These are phyloP conservation scores for Hypena proboscidalis DNA, from an alignment of 2,888 invertebrate genomes.

Conservation along the genomic window DNA sequence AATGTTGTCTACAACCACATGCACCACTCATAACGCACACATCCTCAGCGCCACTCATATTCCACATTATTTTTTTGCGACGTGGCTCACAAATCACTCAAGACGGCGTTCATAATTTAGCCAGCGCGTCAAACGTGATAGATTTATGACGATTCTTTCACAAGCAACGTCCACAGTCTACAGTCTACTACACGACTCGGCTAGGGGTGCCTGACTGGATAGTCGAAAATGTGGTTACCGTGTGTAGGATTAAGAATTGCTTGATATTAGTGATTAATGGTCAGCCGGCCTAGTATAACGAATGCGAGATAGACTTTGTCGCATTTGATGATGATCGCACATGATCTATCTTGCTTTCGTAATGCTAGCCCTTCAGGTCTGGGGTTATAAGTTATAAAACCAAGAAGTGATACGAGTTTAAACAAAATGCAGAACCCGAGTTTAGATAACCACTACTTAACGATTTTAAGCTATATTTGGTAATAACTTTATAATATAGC, in stretches of 20 bases:
- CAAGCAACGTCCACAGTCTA: slow-evolving; percentile 54
- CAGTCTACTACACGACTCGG: slow-evolving; percentile 47
- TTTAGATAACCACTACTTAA: too few species aligned
- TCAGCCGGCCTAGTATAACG: too few species aligned
- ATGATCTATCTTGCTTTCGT: too few species aligned
- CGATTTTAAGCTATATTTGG: too few species aligned
- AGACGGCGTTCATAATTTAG: slow-evolving; percentile 69
- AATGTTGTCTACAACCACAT: not conserved
- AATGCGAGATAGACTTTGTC: too few species aligned
- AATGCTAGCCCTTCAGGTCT: too few species aligned
- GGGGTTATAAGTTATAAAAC: too few species aligned
- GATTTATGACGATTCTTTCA: slow-evolving; percentile 78
- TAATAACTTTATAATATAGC: too few species aligned
- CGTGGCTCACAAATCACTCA: slow-evolving; percentile 72
- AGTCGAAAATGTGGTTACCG: slow-evolving; percentile 3
- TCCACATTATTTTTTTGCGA: slow-evolving; percentile 44
- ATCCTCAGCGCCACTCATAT: slow-evolving; percentile 21
- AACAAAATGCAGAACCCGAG: too few species aligned
- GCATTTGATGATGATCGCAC: too few species aligned
- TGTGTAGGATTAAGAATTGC: slow-evolving; percentile 14
- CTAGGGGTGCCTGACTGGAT: slow-evolving; percentile 7
- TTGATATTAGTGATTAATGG: too few species aligned
- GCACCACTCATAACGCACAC: slow-evolving; percentile 3
- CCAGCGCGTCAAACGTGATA: slow-evolving; percentile 68
- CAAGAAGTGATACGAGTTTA: too few species aligned